These are phyloP conservation scores for Pipistrellus nathusii DNA, from an alignment of 2,797 vertebrate genomes.

Conservation along the genomic window DNA sequence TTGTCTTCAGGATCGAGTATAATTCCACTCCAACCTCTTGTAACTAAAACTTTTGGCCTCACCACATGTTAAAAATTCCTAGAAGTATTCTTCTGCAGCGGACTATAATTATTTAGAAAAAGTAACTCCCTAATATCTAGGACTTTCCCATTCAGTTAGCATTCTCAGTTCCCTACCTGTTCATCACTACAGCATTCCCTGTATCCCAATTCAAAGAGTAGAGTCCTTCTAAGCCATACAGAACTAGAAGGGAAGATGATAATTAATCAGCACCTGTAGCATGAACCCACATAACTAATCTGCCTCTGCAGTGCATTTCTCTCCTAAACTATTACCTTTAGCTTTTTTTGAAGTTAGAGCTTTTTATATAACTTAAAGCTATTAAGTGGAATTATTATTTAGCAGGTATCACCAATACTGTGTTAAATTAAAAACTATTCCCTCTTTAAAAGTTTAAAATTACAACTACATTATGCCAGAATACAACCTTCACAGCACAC, in stretches of 20 bases:
- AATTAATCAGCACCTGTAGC: background rate
- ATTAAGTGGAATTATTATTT: conserved; percentile 43
- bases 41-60: background rate
- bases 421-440: conserved; percentile 37
- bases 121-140: background rate
- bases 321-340: background rate
- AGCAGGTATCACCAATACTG: background rate
- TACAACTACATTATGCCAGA: background rate
- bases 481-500: conserved; percentile 15
- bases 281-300: background rate
- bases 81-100: background rate
- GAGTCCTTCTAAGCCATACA: background rate
- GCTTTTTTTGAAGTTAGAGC: background rate
- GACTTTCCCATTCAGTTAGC: background rate
- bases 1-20: background rate
- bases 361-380: conserved; percentile 26
- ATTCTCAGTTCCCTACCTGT: background rate
- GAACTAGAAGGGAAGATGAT: background rate
- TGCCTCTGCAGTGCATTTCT: background rate
- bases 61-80: background rate
- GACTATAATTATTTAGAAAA: background rate
- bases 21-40: background rate
- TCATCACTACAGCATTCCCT: background rate
- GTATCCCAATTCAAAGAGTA: background rate
- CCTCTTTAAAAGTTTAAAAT: conserved; percentile 44